These are phyloP conservation scores for Murina feae DNA, from an alignment of 2,113 vertebrate genomes.

Conservation along the genomic window DNA sequence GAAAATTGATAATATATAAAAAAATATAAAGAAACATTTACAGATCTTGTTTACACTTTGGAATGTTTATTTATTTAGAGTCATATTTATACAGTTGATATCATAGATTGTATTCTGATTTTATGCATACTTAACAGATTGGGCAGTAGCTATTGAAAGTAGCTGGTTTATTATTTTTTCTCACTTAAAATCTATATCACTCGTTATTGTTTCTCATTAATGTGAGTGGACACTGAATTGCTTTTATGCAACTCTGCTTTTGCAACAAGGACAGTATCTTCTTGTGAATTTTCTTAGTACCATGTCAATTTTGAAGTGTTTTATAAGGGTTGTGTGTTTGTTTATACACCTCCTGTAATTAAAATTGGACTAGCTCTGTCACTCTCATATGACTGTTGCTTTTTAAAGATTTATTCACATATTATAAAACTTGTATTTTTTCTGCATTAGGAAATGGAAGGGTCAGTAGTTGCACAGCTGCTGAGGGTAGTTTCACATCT, in stretches of 20 bases:
- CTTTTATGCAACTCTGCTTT: not conserved
- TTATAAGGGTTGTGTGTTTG: not conserved
- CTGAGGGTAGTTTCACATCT: conserved; percentile 98
- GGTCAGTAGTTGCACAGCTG: conserved; percentile 93
- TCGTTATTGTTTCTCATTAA: not conserved
- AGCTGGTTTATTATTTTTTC: not conserved
- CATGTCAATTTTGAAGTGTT: not conserved
- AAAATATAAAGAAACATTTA: not conserved
- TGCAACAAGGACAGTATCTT: not conserved
- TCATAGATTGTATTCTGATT: not conserved
- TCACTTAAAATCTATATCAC: not conserved
- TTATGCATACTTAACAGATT: not conserved
- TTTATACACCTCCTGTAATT: not conserved
- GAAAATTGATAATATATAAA: not conserved
- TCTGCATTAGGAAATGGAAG: conserved; percentile 91
- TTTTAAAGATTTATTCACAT: not conserved
- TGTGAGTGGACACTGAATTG: not conserved
- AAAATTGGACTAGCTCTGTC: not conserved
- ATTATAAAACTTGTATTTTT: conserved; percentile 12
- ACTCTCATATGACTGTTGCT: not conserved
- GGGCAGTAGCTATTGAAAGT: not conserved
- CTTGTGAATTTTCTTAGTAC: not conserved
- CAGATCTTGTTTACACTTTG: not conserved
- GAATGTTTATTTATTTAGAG: not conserved
- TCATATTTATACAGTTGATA: not conserved